These are phyloP conservation scores for Sebastes itinus DNA, from an alignment of 2,797 vertebrate species.

Conservation along the genomic window DNA sequence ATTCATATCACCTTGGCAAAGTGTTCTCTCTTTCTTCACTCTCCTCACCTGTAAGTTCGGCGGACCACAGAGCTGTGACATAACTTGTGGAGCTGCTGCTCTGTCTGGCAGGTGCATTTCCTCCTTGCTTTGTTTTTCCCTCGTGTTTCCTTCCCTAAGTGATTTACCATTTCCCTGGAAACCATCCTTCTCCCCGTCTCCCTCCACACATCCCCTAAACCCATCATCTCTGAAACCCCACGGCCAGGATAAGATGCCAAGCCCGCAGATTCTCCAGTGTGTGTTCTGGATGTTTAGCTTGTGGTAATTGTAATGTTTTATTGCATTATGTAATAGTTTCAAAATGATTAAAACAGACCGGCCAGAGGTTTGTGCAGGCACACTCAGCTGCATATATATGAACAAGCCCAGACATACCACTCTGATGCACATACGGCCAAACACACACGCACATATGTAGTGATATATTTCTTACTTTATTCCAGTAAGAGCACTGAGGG, in stretches of 20 bases:
- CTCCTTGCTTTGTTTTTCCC: constrained; percentile 71
- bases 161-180: constrained; percentile 74
- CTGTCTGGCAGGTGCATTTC: constrained; percentile 79
- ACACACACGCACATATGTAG: constrained; percentile 6
- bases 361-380: constrained; percentile 51
- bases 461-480: constrained; percentile 58
- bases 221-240: constrained; percentile 66
- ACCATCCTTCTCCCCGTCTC: constrained; percentile 43
- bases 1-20: not conserved
- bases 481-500: constrained; percentile 51
- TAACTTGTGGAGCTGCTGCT: constrained; percentile 39
- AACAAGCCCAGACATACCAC: constrained; percentile 59
- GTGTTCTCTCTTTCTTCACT: not conserved
- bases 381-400: constrained; percentile 42
- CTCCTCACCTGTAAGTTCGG: constrained; percentile 51
- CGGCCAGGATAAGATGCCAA: constrained; percentile 54
- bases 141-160: constrained; percentile 68
- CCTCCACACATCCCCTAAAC: constrained; percentile 71
- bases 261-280: constrained; percentile 54
- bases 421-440: constrained; percentile 13
- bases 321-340: constrained; percentile 72
- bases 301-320: constrained; percentile 74
- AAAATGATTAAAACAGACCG: constrained; percentile 74
- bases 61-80: constrained; percentile 25
- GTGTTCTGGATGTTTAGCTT: constrained; percentile 69